Base-by-base conservation (phyloP, 2,113 vertebrate genomes). In the Ammospiza nelsoni region DNA sequence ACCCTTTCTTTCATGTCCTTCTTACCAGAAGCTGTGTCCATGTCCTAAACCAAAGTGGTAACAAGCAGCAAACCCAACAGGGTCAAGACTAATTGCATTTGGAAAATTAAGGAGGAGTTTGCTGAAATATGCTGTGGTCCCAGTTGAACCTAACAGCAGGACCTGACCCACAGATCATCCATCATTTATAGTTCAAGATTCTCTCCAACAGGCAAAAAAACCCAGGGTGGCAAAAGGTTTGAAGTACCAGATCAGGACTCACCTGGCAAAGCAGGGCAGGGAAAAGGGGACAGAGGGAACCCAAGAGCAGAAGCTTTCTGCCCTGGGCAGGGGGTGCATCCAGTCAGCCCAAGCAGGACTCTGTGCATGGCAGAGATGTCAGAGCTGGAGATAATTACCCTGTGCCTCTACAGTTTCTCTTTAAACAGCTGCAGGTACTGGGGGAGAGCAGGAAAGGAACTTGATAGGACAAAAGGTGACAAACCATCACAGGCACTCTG, bases 331-430 rank as follows among this genome's bases (percentile, higher is more conserved):
- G 35, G 57, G 19, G 5, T 59, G 59, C 8, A 33, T 71, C 59
- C 0, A 55, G 52, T 35, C 77, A 92, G 62, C 74, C n/a, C 0
- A 0, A 74, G 51, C 24, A 23, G 73, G 29, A 74, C 88, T 93
- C 52, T 68, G 28, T 46, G 87, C 37, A 48, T 6, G 28, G 66
- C 21, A 12, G 43, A 31, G 65, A 66, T 57, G 69, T n/a, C 3
- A 3, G 77, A 82, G 90, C 69, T 86, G 65, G 11, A 39, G 80
- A 20, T 37, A 57, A 94, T 80, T 5, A 51, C 49, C 71, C 62
- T 73, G 52, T 28, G 77, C 72, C 59, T 84, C 55, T 77, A 12
- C 63, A 46, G 89, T 72, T 91, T 91, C 63, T 77, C 55, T 93
- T 67, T 72, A 63, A 92, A 11, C 4, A 1, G 1, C 49, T 78